Base-by-base conservation (phyloP, 2,888 invertebrate genomes). In the Aelia acuminata region DNA sequence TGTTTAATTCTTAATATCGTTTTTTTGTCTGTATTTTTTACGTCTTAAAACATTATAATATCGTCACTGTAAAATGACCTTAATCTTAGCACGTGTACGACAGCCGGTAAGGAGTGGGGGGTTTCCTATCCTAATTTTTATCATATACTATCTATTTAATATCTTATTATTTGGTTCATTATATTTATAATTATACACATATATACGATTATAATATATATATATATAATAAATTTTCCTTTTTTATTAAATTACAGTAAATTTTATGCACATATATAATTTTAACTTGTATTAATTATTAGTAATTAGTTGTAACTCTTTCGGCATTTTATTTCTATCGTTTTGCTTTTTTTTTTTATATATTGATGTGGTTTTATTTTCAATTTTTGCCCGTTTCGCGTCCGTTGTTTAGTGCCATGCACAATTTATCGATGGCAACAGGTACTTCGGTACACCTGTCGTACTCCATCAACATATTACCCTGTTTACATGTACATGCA, bases 61-160 rank as follows among this genome's bases (percentile, higher is more conserved):
- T 53, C 3, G 15, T 63, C 1, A 70, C 10, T 70, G 20, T 35
- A 35, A 70, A 18, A 47, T 80, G 80, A 43, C 80, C 80, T 80
- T 80, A 80, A 80, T 80, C 13, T 1, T 80, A 80, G n/a, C 80
- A 80, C 80, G 80, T 80, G 80, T 39, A 80, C 11, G 8, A 22
- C 3, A n/a, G n/a, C 43, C 43, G 80, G 39, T 47, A 11, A 43
- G 39, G 7, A 11, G 80, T 80, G 80, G 80, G 80, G 80, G 43
- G 43, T n/a, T 11, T n/a, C 11, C 22, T 5, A n/a, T 80, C 43
- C n/a, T 43, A 80, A 80, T 43, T 75, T 39, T 75, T 80, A 75
- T 75, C 18, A 39, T 75, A 39, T 39, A 75, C n/a, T 39, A 75
- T 75, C n/a, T 43, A 8, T 70, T 35, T 10, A 63, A 75, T 35